A percentile compares a stretch with the other conserved stretches of the same genome.
Conservation (phyloP, 2,797 vertebrate species). For the Rhadinocentrus ornatus region DNA sequence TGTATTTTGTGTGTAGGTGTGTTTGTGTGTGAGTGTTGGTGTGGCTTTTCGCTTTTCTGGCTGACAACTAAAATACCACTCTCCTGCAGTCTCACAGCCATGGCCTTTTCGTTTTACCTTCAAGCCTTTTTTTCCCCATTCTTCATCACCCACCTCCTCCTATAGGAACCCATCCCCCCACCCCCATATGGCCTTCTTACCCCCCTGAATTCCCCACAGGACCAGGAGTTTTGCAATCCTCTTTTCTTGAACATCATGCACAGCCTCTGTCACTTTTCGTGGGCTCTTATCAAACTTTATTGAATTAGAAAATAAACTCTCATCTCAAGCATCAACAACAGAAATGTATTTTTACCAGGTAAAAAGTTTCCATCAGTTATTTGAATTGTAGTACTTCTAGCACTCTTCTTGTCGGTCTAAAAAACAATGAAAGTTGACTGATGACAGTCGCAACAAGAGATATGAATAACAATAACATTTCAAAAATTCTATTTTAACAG, state of each 20-base stretch:
- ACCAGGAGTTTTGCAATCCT: constrained; percentile 36
- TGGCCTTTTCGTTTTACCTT: constrained; percentile 62
- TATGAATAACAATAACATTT: constrained; percentile 48
- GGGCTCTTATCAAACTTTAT: constrained; percentile 39
- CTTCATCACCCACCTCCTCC: not conserved
- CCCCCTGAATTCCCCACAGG: constrained; percentile 13
- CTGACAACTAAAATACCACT: constrained; percentile 71
- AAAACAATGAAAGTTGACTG: constrained; percentile 40
- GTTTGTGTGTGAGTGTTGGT: constrained; percentile 23
- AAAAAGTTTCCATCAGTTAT: constrained; percentile 37
- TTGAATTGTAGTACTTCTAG: constrained; percentile 28
- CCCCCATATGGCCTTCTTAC: not conserved
- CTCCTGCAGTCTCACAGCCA: constrained; percentile 52
- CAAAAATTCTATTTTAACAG: constrained; percentile 30
- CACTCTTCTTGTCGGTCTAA: constrained; percentile 23
- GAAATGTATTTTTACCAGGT: constrained; percentile 10
- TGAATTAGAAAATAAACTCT: constrained; percentile 48
- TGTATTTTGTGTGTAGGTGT: constrained; percentile 42
- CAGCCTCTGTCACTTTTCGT: constrained; percentile 39
- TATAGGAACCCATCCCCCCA: not conserved
- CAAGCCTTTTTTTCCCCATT: constrained; percentile 1
- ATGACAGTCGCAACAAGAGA: constrained; percentile 39
- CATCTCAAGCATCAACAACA: constrained; percentile 24
- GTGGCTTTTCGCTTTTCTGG: constrained; percentile 56
- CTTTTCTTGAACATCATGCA: constrained; percentile 29